These are phyloP conservation scores for Pocillopora verrucosa DNA, from an alignment of 64 coral and sea anemone genomes.

Conservation along the genomic window DNA sequence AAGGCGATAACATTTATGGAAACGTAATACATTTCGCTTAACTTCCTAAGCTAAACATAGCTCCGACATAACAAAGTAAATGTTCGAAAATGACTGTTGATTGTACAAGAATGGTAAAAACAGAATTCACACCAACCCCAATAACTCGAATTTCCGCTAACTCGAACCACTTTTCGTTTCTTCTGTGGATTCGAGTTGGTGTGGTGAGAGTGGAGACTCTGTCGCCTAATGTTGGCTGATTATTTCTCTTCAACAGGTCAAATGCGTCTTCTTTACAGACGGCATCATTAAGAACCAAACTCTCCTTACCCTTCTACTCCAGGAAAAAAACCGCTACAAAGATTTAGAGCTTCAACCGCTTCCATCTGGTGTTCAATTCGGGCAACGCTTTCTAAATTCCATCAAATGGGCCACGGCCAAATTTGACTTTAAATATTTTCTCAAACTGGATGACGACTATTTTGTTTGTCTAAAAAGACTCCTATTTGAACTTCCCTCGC, in stretches of 20 bases:
- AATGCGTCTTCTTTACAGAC: slow-evolving; percentile 38
- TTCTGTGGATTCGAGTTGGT: no score
- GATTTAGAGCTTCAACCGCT: slow-evolving; percentile 48
- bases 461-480: slow-evolving; percentile 57
- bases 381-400: slow-evolving; percentile 48
- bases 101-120: no score
- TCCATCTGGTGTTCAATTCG: slow-evolving; percentile 29
- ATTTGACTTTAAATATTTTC: slow-evolving; percentile 55
- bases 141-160: no score
- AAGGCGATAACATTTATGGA: no score
- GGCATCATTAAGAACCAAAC: not conserved
- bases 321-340: not conserved
- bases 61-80: no score
- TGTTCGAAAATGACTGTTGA: no score
- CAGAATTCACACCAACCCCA: no score
- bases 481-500: slow-evolving; percentile 18
- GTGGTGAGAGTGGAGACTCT: no score
- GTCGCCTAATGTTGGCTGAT: not conserved
- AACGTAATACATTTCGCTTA: no score
- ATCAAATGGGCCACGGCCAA: slow-evolving; percentile 54
- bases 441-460: slow-evolving; percentile 60
- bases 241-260: not conserved
- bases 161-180: no score
- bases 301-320: not conserved
- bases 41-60: no score